A percentile compares a stretch with the other conserved stretches of the same genome.
These are phyloP conservation scores for Parazoanthus atlanticus DNA, from an alignment of 92 coral and sea anemone species.

Conservation along the genomic window DNA sequence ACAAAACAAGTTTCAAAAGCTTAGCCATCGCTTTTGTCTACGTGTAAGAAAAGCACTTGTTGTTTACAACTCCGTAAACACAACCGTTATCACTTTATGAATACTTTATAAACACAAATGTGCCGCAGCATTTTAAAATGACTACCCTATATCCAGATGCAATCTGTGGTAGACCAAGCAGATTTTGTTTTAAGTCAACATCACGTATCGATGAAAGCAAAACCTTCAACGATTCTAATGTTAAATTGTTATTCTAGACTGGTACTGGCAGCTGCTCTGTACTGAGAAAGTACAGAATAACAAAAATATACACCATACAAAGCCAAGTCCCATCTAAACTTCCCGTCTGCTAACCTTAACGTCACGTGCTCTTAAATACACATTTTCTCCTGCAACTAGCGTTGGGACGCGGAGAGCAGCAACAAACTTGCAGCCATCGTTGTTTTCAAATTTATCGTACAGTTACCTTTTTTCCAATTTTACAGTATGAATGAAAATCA, in stretches of 20 bases:
- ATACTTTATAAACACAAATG: slow-evolving; percentile 1
- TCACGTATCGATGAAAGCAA: not conserved
- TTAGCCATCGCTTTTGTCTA: not conserved
- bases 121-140: not conserved
- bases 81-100: not conserved
- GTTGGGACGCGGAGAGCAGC: too few species aligned
- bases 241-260: not conserved
- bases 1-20: not conserved
- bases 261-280: not conserved
- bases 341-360: too few species aligned
- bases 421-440: too few species aligned
- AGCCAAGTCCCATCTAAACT: too few species aligned
- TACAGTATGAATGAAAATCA: too few species aligned
- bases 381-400: too few species aligned
- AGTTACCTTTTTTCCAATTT: too few species aligned
- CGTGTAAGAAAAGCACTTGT: slow-evolving; percentile 13
- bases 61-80: not conserved
- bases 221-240: not conserved
- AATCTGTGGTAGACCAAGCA: not conserved
- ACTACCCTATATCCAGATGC: not conserved
- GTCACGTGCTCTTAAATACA: too few species aligned
- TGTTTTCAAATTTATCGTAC: too few species aligned
- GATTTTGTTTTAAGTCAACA: not conserved
- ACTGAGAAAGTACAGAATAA: not conserved
- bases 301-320: too few species aligned